Evolutionary conservation across 2,797 vertebrate species (phyloP).

Genomic region (Syncerus caffer): DNA sequence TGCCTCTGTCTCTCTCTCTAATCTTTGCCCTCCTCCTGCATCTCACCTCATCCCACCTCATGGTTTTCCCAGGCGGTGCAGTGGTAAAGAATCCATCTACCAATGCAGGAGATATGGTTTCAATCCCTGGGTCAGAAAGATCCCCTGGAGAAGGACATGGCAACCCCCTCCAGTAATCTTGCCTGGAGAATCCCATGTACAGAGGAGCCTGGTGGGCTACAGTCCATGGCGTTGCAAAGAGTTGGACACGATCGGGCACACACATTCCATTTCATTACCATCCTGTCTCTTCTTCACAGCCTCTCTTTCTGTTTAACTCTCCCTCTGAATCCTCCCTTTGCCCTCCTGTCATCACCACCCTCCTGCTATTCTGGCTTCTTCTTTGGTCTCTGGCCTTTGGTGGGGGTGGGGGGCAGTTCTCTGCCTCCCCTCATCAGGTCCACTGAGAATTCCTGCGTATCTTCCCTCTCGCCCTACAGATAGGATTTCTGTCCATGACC

Average conservation of each 20-base stretch:
- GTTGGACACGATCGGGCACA: background rate
- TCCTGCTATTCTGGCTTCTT: background rate
- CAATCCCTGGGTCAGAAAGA: background rate
- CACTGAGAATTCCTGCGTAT: background rate
- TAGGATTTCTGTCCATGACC: background rate
- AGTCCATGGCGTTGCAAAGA: background rate
- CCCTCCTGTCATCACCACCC: background rate
- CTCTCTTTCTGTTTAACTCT: background rate
- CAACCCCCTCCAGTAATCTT: background rate
- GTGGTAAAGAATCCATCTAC: background rate
- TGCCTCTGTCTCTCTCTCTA: background rate
- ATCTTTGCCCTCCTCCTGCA: background rate
- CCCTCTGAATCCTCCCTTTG: background rate
- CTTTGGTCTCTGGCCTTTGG: background rate
- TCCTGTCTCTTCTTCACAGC: background rate
- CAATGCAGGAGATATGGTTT: background rate
- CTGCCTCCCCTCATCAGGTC: background rate
- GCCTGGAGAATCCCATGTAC: background rate
- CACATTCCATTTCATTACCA: background rate
- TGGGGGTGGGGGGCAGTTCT: background rate
- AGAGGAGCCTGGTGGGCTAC: background rate
- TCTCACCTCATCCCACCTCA: background rate
- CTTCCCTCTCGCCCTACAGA: background rate
- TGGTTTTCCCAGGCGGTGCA: background rate
- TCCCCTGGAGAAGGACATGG: background rate